Evolutionary conservation across 2,888 invertebrate species (phyloP).

Genomic region (Schrankia costaestrigalis): DNA sequence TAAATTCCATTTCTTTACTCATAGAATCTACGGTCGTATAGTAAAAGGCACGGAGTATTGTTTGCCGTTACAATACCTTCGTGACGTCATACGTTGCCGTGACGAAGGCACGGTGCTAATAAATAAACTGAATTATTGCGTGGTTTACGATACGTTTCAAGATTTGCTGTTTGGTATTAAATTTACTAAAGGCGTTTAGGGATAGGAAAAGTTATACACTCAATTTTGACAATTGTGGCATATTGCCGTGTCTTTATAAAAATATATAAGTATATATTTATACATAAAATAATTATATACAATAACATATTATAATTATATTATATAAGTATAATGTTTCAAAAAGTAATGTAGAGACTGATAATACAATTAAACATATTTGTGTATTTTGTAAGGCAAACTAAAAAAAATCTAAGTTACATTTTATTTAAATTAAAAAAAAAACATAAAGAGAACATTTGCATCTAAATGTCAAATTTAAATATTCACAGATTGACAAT

Average conservation of each 20-base stretch:
- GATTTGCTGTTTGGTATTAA: conserved; percentile 23
- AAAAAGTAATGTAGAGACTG: too few relatives aligned
- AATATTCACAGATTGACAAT: conserved; percentile 18
- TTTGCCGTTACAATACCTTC: conserved; percentile 53
- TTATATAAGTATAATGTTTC: too few relatives aligned
- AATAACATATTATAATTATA: too few relatives aligned
- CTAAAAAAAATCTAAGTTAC: too few relatives aligned
- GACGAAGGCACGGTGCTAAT: conserved; percentile 47
- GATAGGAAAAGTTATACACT: not conserved
- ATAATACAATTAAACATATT: too few relatives aligned
- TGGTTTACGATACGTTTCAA: conserved; percentile 31
- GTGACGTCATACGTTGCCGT: conserved; percentile 39
- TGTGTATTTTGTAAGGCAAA: too few relatives aligned
- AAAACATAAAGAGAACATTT: too few relatives aligned
- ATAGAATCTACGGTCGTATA: conserved; percentile 41
- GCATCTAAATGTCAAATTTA: conserved; percentile 5
- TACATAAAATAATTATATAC: too few relatives aligned
- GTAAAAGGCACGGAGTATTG: conserved; percentile 50
- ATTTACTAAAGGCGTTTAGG: too few relatives aligned
- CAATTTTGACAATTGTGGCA: not conserved
- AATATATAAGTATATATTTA: too few relatives aligned
- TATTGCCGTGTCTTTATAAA: not conserved
- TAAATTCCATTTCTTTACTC: conserved; percentile 19
- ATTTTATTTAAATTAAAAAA: too few relatives aligned
- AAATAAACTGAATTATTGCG: conserved; percentile 41